phyloP scores from a whole-genome alignment of 1,140 invertebrate genomes.

The Zaprionus camerounensis region DNA sequence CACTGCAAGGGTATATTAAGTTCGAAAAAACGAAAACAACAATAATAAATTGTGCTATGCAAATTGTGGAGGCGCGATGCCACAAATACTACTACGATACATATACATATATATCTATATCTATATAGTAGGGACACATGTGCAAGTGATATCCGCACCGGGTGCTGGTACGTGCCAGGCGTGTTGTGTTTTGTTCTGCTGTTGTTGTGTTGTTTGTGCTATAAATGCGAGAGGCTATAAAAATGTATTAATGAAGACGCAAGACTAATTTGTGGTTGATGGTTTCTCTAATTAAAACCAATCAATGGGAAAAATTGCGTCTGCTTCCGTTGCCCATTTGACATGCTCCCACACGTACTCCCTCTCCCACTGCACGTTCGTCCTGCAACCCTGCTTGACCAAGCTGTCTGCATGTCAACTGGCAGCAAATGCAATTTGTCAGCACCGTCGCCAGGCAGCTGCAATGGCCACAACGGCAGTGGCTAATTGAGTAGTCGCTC shows the following conservation, averaged over 20 bases:
- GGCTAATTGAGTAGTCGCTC: slow-evolving; percentile 62
- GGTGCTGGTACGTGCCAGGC: neutral
- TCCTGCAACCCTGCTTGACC: neutral
- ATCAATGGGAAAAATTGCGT: slow-evolving; percentile 78
- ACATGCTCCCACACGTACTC: neutral
- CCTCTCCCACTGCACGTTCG: too few relatives aligned
- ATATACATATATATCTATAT: too few relatives aligned
- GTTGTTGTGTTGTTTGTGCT: neutral
- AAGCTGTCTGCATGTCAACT: slow-evolving; percentile 54
- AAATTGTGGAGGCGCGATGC: slow-evolving; percentile 13
- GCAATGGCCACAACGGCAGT: slow-evolving; percentile 58
- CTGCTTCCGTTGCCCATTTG: slow-evolving; percentile 50
- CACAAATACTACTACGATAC: neutral
- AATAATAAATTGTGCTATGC: slow-evolving; percentile 61
- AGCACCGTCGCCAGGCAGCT: slow-evolving; percentile 56
- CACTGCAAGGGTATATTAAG: slow-evolving; percentile 19
- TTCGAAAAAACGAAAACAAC: slow-evolving; percentile 55
- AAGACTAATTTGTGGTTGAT: slow-evolving; percentile 77
- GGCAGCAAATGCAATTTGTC: slow-evolving; percentile 76
- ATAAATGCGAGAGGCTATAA: slow-evolving; percentile 51
- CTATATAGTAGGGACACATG: neutral
- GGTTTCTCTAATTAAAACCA: slow-evolving; percentile 80
- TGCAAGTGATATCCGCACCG: neutral
- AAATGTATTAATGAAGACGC: slow-evolving; percentile 74
- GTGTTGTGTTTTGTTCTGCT: slow-evolving; percentile 8